Evolutionary conservation across 2,113 vertebrate species (phyloP), one percentile per base, ranked within the genome.

Genomic region (Hydropotes inermis): DNA sequence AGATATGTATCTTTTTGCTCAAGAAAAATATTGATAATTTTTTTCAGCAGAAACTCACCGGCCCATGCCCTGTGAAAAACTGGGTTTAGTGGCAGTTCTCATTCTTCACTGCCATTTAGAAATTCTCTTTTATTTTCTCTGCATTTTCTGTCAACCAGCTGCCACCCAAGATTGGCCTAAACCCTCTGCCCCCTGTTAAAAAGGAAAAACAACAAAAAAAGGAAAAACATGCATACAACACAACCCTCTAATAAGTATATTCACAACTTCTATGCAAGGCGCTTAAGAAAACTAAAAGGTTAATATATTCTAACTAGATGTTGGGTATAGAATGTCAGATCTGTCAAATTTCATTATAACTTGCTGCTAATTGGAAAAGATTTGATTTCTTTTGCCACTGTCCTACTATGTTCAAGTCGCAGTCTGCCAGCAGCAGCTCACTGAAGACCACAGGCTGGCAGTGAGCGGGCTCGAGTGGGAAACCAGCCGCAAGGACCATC

Each of bases 401-500:
- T 99, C 99, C 99, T 99, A 99, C 99, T 99, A 99, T 98, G 99
- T 98, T 99, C 99, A 98, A 99, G 99, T 98, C 99, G 98, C 99
- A 99, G 98, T 99, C 98, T 99, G 99, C 99, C 99, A 99, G 99
- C 99, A 99, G 99, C 99, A 98, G 99, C 99, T 99, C 99, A 99
- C 99, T 98, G 99, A 99, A 99, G 99, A 99, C 99, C 99, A 99
- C 99, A 99, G 99, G 99, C 99, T 99, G 99, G 99, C 99, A 99
- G 98, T 96, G 98, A 99, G 98, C 98, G 98, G 99, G 99, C 99
- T 98, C 97, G 98, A 98, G 99, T 98, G 99, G 99, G 99, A 99
- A 98, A 99, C 98, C 99, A 99, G 99, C 99, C 99, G 99, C 99
- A 99, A 99, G 99, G 98, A 99, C 99, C 99, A 99, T 99, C 99